Evolutionary conservation across 2,888 invertebrate genomes (phyloP).

Genomic region (Odontomyia ornata): DNA sequence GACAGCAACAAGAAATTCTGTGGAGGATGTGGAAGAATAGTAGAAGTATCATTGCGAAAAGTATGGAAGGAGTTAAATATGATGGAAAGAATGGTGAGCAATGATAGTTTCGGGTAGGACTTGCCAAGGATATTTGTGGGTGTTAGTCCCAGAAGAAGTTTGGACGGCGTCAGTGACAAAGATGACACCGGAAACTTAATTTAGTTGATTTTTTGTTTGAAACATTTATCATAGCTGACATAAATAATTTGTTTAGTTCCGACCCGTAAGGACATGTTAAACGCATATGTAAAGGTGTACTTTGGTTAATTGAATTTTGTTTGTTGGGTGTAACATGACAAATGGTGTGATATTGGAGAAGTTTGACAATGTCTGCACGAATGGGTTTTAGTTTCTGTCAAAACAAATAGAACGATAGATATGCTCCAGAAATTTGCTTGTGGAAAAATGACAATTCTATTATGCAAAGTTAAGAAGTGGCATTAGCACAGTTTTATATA

Average conservation of each 20-base stretch:
- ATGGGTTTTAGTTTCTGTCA: neutral
- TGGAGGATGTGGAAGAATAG: no score
- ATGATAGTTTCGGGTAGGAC: neutral
- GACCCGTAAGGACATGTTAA: neutral
- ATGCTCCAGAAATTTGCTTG: no score
- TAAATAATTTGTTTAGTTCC: conserved; percentile 14
- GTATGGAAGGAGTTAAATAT: neutral
- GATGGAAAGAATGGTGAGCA: neutral
- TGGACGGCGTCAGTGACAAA: neutral
- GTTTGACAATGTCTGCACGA: neutral
- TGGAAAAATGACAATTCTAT: no score
- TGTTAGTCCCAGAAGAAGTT: neutral
- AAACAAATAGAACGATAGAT: no score
- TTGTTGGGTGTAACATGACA: neutral
- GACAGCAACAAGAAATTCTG: neutral
- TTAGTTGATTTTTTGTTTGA: conserved; percentile 10
- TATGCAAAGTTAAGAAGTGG: no score
- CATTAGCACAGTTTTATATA: no score
- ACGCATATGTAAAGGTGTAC: neutral
- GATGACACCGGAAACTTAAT: neutral
- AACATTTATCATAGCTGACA: conserved; percentile 12
- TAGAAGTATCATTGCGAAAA: no score
- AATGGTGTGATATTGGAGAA: neutral
- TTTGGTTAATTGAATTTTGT: neutral
- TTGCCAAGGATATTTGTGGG: neutral